Conservation (phyloP, 2,888 invertebrate species). For the Seira ritae region DNA sequence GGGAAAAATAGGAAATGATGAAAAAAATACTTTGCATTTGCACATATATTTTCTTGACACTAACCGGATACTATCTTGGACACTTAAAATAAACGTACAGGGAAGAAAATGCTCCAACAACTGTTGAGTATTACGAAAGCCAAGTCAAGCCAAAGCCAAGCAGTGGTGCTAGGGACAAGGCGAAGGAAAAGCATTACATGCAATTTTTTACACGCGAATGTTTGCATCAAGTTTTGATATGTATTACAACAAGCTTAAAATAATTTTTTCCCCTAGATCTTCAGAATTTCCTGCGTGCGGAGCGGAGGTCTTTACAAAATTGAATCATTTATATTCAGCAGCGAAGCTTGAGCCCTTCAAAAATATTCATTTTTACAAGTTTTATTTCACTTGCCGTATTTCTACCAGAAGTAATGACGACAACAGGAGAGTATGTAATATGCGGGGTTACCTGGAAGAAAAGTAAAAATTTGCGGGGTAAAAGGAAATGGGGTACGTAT, state of each 20-base stretch:
- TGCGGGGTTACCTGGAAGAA: neutral
- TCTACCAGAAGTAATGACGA: neutral
- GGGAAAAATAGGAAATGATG: conserved; percentile 49
- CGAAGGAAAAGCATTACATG: neutral
- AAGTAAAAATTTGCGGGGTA: conserved; percentile 7
- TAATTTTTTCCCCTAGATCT: neutral
- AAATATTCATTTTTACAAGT: conserved; percentile 39
- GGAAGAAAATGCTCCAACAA: conserved; percentile 29
- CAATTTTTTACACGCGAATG: neutral
- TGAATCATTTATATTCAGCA: conserved; percentile 56
- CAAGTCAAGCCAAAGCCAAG: no score
- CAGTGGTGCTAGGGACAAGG: no score
- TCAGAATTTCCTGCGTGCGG: neutral
- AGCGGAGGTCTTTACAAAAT: conserved; percentile 27
- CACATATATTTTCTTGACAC: conserved; percentile 65
- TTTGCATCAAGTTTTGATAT: conserved; percentile 3
- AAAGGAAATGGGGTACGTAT: neutral
- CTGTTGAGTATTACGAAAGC: conserved; percentile 41
- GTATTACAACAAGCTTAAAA: conserved; percentile 4
- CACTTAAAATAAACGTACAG: conserved; percentile 37
- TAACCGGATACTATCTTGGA: conserved; percentile 61
- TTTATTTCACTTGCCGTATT: conserved; percentile 31
- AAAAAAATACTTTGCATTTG: conserved; percentile 60
- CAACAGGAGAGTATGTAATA: neutral
- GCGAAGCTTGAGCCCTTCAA: conserved; percentile 26